Base-by-base conservation (phyloP, 2,113 vertebrate species). In the Sorex araneus region DNA sequence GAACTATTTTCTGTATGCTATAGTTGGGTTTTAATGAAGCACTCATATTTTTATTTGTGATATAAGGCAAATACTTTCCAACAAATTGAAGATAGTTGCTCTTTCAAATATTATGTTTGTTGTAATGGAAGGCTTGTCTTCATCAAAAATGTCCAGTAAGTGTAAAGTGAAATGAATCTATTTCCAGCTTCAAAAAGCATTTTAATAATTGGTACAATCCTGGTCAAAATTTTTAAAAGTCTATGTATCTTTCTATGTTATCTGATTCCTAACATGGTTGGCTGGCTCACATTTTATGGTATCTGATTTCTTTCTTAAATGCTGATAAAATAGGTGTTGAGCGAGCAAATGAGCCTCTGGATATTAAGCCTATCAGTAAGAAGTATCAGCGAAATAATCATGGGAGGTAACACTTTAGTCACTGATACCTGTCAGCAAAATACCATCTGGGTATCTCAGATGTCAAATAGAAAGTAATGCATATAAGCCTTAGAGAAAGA, bases 261-360 rank as follows among this genome's bases (percentile, higher is more conserved):
- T 97, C 94, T 97, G 94, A 95, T 79, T 91, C 94, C 94, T 92
- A 92, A 93, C 18, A 75, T 93, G 84, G 88, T 95, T 96, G 50
- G 86, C 92, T 96, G 50, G 86, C 92, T 95, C 81, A 91, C 88
- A 82, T 97, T 97, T 90, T 80, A 77, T 93, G 91, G 89, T 96
- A 94, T 95, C 78, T 96, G 87, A 89, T 96, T 74, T 93, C 40
- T 93, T 43, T 34, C 79, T 94, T 84, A 94, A 95, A 83, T 80
- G 40, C 11, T 82, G 90, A 85, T 87, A 71, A 92, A 97, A 76
- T 43, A 89, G 86, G 47, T 87, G 27, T 16, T 97, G 91, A 92
- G 18, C 34, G 87, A 88, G 74, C 84, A 94, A 90, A 96, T 91
- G 28, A 71, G 57, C 45, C 57, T 94, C 70, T n/a, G 40, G 47